Conservation (phyloP, 2,113 vertebrate genomes). For the Grantiella picta region DNA sequence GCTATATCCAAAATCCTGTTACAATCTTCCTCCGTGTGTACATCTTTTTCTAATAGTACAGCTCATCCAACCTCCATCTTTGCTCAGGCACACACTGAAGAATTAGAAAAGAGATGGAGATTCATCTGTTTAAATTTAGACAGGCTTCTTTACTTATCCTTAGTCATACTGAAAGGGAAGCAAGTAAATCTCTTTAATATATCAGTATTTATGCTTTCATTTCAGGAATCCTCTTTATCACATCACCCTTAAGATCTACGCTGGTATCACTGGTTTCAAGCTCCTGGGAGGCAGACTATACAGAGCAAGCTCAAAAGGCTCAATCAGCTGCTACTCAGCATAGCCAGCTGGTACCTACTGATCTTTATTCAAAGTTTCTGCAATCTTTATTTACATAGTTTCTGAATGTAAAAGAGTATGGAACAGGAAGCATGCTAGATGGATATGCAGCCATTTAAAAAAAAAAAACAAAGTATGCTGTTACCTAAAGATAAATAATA, state of each 20-base stretch:
- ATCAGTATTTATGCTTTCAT: constrained; percentile 24
- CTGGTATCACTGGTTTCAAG: not conserved
- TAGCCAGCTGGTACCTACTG: not conserved
- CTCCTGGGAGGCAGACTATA: not conserved
- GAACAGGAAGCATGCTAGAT: not conserved
- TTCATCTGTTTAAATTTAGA: constrained; percentile 49
- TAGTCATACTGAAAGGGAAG: constrained; percentile 19
- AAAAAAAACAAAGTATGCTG: not conserved
- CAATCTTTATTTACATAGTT: not conserved
- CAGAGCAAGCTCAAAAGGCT: not conserved
- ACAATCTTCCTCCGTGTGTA: not conserved
- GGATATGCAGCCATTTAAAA: not conserved
- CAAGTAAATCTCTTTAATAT: constrained; percentile 49
- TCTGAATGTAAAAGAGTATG: not conserved
- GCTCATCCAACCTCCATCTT: constrained; percentile 2
- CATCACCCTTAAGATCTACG: not conserved
- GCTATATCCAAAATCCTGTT: not conserved
- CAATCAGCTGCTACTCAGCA: not conserved
- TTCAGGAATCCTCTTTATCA: constrained; percentile 24
- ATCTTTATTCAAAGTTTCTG: not conserved
- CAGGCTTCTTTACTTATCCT: constrained; percentile 43
- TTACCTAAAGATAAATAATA: not conserved
- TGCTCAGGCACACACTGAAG: not conserved
- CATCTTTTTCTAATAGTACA: not conserved
- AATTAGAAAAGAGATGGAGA: constrained; percentile 19